Evolutionary conservation across 2,888 invertebrate species (phyloP).

Genomic region (Pseudococcus viburni): DNA sequence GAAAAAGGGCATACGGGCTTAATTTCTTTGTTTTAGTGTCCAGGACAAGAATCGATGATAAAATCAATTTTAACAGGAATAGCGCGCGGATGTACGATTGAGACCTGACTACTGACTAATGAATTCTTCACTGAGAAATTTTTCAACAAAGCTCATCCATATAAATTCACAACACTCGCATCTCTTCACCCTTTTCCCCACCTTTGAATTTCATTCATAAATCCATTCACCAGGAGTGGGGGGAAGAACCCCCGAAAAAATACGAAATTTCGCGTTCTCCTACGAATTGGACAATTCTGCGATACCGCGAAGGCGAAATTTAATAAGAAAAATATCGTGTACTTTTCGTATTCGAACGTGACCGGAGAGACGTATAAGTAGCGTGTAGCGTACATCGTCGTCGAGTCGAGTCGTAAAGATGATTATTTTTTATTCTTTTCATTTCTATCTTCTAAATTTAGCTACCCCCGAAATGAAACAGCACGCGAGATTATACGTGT

Average conservation of each 20-base stretch:
- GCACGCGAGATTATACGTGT: slow-evolving; percentile 36
- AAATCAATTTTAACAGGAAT: too few species aligned
- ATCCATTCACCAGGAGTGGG: not conserved
- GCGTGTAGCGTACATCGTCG: not conserved
- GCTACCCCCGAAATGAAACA: slow-evolving; percentile 60
- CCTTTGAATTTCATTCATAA: not conserved
- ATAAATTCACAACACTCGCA: not conserved
- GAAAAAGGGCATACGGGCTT: too few species aligned
- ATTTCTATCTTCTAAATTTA: slow-evolving; percentile 57
- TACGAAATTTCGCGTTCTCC: not conserved
- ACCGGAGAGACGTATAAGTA: slow-evolving; percentile 31
- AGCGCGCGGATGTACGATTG: too few species aligned
- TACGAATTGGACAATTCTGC: not conserved
- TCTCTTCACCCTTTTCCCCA: not conserved
- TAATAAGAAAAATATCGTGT: slow-evolving; percentile 37
- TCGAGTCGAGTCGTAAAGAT: slow-evolving; percentile 38
- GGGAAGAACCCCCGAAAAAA: not conserved
- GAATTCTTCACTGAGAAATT: not conserved
- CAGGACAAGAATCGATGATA: too few species aligned
- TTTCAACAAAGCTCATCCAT: not conserved
- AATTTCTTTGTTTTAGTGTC: too few species aligned
- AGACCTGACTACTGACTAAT: too few species aligned
- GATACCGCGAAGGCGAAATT: slow-evolving; percentile 18
- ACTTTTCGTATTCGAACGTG: slow-evolving; percentile 31
- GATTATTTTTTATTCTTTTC: slow-evolving; percentile 35